Percentiles rank a stretch among this genome's conserved stretches.
These are phyloP conservation scores for Hippopotamyrus pictus DNA, from an alignment of 2,797 vertebrate genomes.

Conservation along the genomic window DNA sequence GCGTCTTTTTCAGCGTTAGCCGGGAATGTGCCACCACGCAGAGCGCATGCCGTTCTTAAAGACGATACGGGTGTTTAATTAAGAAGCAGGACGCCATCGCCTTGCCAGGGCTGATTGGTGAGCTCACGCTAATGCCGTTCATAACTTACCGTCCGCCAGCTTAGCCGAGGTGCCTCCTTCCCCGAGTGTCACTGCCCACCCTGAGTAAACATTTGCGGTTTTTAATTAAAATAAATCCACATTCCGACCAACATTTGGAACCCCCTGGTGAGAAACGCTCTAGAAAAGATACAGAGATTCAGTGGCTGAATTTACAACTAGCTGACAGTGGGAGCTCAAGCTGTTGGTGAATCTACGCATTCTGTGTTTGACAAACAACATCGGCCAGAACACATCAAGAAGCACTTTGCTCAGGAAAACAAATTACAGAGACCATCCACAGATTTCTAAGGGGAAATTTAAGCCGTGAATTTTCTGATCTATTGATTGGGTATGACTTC, in stretches of 20 bases:
- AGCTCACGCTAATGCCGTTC: slow-evolving; percentile 33
- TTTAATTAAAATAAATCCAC: slow-evolving; percentile 75
- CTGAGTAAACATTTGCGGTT: slow-evolving; percentile 55
- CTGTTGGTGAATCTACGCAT: slow-evolving; percentile 47
- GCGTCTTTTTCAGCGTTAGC: neutral
- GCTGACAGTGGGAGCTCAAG: slow-evolving; percentile 42
- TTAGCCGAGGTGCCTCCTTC: slow-evolving; percentile 36
- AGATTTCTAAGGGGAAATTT: neutral
- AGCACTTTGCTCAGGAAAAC: slow-evolving; percentile 40
- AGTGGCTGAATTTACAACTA: slow-evolving; percentile 53
- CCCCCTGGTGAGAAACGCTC: slow-evolving; percentile 39
- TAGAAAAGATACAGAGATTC: slow-evolving; percentile 46
- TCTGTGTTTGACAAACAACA: slow-evolving; percentile 37
- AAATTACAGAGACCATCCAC: neutral
- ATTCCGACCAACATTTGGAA: slow-evolving; percentile 60
- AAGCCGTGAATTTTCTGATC: neutral
- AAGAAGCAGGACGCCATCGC: slow-evolving; percentile 32
- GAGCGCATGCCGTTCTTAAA: slow-evolving; percentile 28
- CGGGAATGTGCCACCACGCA: neutral
- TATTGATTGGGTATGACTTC: neutral
- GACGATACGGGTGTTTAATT: slow-evolving; percentile 28
- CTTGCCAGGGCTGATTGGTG: slow-evolving; percentile 32
- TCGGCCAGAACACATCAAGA: slow-evolving; percentile 43
- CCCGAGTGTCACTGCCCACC: slow-evolving; percentile 45
- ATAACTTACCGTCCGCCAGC: slow-evolving; percentile 38